These are phyloP conservation scores for Clarias fuscus DNA, from an alignment of 2,797 vertebrate species.

Conservation along the genomic window DNA sequence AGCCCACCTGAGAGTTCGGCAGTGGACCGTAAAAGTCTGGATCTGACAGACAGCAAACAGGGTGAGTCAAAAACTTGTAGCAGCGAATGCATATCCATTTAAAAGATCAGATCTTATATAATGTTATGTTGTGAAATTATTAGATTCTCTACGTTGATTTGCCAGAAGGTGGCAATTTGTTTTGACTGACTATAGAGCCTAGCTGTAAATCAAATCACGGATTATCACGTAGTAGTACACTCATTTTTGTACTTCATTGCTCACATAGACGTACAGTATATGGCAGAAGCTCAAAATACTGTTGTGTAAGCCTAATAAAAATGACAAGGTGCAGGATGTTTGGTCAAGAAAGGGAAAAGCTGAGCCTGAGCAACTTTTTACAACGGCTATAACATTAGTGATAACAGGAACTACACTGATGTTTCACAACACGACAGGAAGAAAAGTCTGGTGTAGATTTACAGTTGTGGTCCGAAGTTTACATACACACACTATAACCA, in stretches of 20 bases:
- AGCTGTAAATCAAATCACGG: background rate
- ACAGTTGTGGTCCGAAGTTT: background rate
- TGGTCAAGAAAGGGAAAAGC: background rate
- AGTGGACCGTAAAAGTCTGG: slow-evolving; percentile 88
- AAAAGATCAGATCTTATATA: too few species aligned
- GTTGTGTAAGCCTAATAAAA: background rate
- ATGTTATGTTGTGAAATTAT: background rate
- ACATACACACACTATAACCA: too few species aligned
- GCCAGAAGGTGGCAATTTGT: background rate
- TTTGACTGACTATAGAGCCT: background rate
- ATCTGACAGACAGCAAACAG: slow-evolving; percentile 87
- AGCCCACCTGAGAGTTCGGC: slow-evolving; percentile 86
- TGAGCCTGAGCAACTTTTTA: too few species aligned
- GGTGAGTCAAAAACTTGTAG: slow-evolving; percentile 71
- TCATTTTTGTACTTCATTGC: background rate
- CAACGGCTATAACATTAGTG: background rate
- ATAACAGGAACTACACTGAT: background rate
- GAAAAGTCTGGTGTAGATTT: background rate
- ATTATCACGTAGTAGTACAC: background rate
- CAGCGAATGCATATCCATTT: background rate
- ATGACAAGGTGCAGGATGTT: background rate
- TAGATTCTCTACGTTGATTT: background rate
- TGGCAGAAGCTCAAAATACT: background rate
- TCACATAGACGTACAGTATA: background rate
- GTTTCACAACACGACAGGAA: background rate